Evolutionary conservation across 2,888 invertebrate species (phyloP).

Genomic region (Schizotus pectinicornis): DNA sequence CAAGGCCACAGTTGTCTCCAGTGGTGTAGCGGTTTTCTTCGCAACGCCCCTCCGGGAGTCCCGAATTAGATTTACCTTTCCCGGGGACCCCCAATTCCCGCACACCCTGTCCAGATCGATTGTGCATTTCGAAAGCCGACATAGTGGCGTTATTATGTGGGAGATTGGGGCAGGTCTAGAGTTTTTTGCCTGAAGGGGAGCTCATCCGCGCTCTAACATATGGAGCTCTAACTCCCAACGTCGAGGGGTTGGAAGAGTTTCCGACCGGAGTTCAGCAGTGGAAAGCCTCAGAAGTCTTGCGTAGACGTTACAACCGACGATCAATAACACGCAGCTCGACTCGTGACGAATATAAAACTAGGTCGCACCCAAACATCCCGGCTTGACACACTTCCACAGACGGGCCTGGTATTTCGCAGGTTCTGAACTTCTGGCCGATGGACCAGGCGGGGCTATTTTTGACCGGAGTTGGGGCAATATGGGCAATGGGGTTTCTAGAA

Average conservation of each 20-base stretch:
- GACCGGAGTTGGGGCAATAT: too few species aligned
- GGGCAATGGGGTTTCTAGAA: too few species aligned
- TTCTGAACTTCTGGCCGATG: neutral
- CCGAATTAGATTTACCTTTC: constrained; percentile 23
- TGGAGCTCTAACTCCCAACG: neutral
- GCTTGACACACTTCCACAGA: constrained; percentile 31
- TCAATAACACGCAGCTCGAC: constrained; percentile 50
- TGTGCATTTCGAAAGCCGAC: constrained; percentile 15
- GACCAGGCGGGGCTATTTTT: too few species aligned
- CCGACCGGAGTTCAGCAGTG: constrained; percentile 2
- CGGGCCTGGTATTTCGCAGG: neutral
- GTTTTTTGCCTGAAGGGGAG: neutral
- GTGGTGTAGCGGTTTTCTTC: too few species aligned
- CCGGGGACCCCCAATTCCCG: constrained; percentile 1
- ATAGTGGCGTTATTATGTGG: constrained; percentile 14
- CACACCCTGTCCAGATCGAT: constrained; percentile 9
- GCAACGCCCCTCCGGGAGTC: constrained; percentile 1
- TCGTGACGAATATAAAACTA: constrained; percentile 49
- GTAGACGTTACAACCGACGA: constrained; percentile 46
- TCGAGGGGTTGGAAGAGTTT: constrained; percentile 6
- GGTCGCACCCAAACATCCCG: constrained; percentile 48
- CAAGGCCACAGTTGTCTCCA: neutral
- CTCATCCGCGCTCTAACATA: neutral
- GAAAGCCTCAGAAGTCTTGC: constrained; percentile 43
- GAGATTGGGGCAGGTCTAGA: constrained; percentile 17